These are phyloP conservation scores for Molossus alvarezi DNA, from an alignment of 2,797 vertebrate species.

Conservation along the genomic window DNA sequence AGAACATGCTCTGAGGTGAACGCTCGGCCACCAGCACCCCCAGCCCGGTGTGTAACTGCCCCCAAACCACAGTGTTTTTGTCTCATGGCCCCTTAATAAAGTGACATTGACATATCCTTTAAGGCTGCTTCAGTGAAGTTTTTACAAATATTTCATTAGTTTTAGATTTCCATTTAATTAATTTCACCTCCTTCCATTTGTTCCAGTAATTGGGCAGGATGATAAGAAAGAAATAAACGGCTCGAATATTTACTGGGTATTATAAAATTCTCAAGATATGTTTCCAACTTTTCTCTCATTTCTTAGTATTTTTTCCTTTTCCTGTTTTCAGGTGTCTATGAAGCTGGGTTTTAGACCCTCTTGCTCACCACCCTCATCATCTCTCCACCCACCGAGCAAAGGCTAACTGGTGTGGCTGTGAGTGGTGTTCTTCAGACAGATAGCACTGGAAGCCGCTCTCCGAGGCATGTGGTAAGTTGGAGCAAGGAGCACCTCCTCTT, in stretches of 20 bases:
- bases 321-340: not conserved
- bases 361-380: not conserved
- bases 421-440: not conserved
- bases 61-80: not conserved
- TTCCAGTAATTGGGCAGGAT: constrained; percentile 37
- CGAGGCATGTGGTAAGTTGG: not conserved
- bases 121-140: not conserved
- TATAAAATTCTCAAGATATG: not conserved
- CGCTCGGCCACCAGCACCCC: not conserved
- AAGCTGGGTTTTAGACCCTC: not conserved
- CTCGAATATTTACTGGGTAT: constrained; percentile 25
- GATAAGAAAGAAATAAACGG: constrained; percentile 51
- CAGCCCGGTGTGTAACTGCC: not conserved
- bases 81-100: not conserved
- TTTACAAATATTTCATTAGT: constrained; percentile 40
- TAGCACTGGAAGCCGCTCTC: not conserved
- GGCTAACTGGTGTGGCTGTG: not conserved
- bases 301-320: constrained; percentile 41
- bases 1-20: not conserved
- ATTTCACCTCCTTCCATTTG: constrained; percentile 43
- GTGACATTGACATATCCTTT: not conserved
- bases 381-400: constrained; percentile 64
- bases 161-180: constrained; percentile 69
- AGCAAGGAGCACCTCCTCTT: constrained; percentile 29
- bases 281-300: constrained; percentile 42